Percentiles rank a stretch among this genome's conserved stretches.
Evolutionary conservation across 2,113 vertebrate genomes (phyloP).

Genomic region (Rostratula benghalensis): DNA sequence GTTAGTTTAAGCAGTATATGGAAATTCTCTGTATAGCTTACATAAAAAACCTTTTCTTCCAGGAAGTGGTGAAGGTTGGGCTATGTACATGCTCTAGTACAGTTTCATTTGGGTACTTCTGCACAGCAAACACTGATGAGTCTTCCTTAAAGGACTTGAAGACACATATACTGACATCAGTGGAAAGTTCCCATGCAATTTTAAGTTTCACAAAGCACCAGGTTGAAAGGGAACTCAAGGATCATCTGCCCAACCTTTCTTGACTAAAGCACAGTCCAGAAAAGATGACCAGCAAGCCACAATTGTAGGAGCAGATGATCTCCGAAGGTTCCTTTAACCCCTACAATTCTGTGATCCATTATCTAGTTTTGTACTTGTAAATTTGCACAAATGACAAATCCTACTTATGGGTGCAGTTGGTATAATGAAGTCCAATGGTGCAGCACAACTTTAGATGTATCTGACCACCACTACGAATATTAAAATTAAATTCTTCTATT

Average conservation of each 20-base stretch:
- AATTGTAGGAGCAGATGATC: too few species aligned
- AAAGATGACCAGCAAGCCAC: background rate
- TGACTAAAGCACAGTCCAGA: background rate
- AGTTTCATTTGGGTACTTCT: background rate
- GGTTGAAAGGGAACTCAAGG: background rate
- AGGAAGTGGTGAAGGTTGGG: background rate
- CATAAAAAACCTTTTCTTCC: background rate
- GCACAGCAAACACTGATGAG: background rate
- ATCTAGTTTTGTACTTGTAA: background rate
- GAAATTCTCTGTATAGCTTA: background rate
- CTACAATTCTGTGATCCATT: background rate
- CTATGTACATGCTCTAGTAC: background rate
- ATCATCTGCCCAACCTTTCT: background rate
- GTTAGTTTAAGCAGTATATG: background rate
- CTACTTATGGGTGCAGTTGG: background rate
- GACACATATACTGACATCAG: background rate
- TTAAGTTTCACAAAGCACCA: background rate
- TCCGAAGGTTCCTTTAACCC: too few species aligned
- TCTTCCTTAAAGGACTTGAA: background rate
- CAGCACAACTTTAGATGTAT: background rate
- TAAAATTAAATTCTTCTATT: background rate
- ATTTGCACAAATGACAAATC: background rate
- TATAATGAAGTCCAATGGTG: background rate
- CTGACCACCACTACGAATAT: background rate
- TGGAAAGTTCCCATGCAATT: background rate